Evolutionary conservation across 2,113 vertebrate species (phyloP).

Genomic region (Rhynchopsitta pachyrhyncha): DNA sequence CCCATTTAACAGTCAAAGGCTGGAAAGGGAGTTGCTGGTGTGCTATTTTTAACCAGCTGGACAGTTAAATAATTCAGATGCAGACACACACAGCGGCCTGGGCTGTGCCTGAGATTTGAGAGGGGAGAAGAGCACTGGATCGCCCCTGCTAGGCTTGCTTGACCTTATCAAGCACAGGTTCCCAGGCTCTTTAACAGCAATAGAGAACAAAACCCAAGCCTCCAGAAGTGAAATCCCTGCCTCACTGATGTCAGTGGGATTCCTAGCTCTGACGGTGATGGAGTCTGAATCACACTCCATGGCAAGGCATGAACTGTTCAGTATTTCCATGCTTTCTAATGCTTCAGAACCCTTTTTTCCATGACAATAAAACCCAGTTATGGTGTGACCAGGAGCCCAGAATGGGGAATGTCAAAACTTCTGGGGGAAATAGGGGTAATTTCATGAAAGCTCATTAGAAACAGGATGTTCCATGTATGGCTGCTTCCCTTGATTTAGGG

Average conservation of each 20-base stretch:
- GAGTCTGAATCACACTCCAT: neutral
- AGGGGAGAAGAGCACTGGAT: neutral
- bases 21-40: conserved; percentile 52
- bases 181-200: conserved; percentile 6
- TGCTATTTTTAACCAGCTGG: conserved; percentile 63
- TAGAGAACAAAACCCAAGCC: neutral
- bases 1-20: conserved; percentile 24
- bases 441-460: neutral
- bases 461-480: neutral
- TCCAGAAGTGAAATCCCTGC: neutral
- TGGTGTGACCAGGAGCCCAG: neutral
- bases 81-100: neutral
- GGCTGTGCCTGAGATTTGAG: conserved; percentile 1
- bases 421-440: neutral
- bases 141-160: neutral
- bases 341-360: neutral
- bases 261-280: neutral
- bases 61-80: conserved; percentile 46
- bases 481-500: neutral
- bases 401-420: neutral
- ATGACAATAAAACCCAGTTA: neutral
- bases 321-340: neutral
- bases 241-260: neutral
- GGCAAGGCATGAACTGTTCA: neutral
- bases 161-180: neutral